A percentile compares a stretch with the other conserved stretches of the same genome.
Evolutionary conservation across 2,113 vertebrate species (phyloP).

Genomic region (Oncorhynchus clarkii): DNA sequence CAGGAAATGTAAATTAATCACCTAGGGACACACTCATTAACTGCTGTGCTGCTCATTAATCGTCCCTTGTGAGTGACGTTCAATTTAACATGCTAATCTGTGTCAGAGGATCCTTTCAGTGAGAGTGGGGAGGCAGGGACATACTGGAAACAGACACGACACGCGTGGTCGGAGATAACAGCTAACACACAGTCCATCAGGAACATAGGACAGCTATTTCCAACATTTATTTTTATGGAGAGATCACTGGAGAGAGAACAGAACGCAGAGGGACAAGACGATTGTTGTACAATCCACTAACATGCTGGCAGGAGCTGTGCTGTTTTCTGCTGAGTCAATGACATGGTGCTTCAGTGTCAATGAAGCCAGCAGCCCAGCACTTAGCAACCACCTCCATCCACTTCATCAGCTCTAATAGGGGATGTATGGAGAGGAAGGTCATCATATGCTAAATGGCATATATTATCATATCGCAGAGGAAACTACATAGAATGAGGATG

Average conservation of each 20-base stretch:
- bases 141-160: conserved; percentile 61
- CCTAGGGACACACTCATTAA: conserved; percentile 64
- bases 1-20: conserved; percentile 65
- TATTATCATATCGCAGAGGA: not conserved
- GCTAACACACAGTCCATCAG: conserved; percentile 39
- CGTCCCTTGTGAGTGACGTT: conserved; percentile 55
- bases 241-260: not conserved
- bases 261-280: not conserved
- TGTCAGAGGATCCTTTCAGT: conserved; percentile 59
- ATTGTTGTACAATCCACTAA: conserved; percentile 16
- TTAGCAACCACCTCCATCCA: conserved; percentile 51
- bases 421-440: conserved; percentile 40
- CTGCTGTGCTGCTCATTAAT: conserved; percentile 65
- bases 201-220: conserved; percentile 40
- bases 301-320: conserved; percentile 11
- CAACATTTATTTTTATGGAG: conserved; percentile 2
- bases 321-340: no score
- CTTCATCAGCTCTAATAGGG: conserved; percentile 45
- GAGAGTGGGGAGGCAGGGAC: conserved; percentile 40
- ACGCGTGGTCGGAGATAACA: conserved; percentile 48
- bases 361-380: conserved; percentile 17
- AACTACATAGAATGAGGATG: not conserved
- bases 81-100: conserved; percentile 69
- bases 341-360: conserved; percentile 27
- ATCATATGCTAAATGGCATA: conserved; percentile 18